These are phyloP conservation scores for Ochotona princeps DNA, from an alignment of 2,113 vertebrate species.

Conservation along the genomic window DNA sequence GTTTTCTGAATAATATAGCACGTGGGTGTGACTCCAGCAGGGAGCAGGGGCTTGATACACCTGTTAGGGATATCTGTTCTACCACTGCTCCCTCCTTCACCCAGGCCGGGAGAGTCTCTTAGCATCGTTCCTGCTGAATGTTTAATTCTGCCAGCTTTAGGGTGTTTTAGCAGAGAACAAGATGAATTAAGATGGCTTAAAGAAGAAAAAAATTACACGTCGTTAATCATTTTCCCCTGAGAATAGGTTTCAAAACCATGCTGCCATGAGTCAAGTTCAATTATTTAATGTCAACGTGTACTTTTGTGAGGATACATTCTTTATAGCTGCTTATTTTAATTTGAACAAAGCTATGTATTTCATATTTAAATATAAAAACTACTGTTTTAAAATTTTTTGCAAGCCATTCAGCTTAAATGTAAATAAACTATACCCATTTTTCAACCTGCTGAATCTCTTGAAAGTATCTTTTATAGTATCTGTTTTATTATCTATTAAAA, in stretches of 20 bases:
- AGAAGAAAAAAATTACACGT: background rate
- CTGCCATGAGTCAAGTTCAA: conserved; percentile 13
- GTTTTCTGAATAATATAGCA: background rate
- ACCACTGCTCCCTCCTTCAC: too few species aligned
- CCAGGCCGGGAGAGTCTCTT: background rate
- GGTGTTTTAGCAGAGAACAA: conserved; percentile 35
- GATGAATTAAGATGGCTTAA: conserved; percentile 38
- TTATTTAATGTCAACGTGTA: conserved; percentile 13
- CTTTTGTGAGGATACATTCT: background rate
- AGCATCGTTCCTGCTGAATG: conserved; percentile 20
- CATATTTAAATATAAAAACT: background rate
- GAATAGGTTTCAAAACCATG: background rate
- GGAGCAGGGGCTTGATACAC: background rate
- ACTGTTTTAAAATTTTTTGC: background rate
- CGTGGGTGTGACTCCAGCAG: background rate
- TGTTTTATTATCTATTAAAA: too few species aligned
- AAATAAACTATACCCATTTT: too few species aligned
- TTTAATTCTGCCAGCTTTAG: conserved; percentile 52
- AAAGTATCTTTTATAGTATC: too few species aligned
- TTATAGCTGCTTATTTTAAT: background rate
- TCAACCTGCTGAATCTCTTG: too few species aligned
- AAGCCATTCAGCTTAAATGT: background rate
- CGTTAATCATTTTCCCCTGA: conserved; percentile 43
- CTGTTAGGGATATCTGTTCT: background rate
- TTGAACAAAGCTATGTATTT: conserved; percentile 22